phyloP scores from a whole-genome alignment of 2,888 invertebrate genomes.

The Drosophila peninsularis region DNA sequence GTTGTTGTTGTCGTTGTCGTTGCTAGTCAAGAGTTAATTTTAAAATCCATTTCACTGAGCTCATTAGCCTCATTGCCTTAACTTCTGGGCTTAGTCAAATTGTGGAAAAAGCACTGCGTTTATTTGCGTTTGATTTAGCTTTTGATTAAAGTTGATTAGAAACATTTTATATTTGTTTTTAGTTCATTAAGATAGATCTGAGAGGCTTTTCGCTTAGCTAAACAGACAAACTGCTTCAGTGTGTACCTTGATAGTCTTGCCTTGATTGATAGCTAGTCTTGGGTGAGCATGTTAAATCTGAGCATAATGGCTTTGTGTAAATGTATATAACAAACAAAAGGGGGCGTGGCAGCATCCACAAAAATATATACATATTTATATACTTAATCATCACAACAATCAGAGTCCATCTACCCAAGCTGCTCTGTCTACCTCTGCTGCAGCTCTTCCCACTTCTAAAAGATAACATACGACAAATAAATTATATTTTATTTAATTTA shows the following conservation, averaged over 20 bases:
- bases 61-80: conserved; percentile 52
- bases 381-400: not conserved
- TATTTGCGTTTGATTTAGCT: conserved; percentile 64
- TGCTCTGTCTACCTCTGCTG: not conserved
- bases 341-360: not conserved
- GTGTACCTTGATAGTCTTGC: too few species aligned
- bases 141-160: not conserved
- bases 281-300: too few species aligned
- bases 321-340: too few species aligned
- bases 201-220: not conserved
- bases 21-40: conserved; percentile 65
- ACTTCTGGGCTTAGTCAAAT: conserved; percentile 58
- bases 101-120: conserved; percentile 45
- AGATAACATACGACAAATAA: too few species aligned
- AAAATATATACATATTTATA: not conserved
- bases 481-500: too few species aligned
- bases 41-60: conserved; percentile 69
- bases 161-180: not conserved
- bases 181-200: not conserved
- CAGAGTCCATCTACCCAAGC: not conserved
- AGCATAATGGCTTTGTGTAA: too few species aligned
- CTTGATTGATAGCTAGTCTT: too few species aligned
- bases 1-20: conserved; percentile 24
- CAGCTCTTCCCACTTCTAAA: too few species aligned
- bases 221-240: too few species aligned